Conservation (phyloP, 92 coral and sea anemone genomes). For the Palythoa heliodiscus region DNA sequence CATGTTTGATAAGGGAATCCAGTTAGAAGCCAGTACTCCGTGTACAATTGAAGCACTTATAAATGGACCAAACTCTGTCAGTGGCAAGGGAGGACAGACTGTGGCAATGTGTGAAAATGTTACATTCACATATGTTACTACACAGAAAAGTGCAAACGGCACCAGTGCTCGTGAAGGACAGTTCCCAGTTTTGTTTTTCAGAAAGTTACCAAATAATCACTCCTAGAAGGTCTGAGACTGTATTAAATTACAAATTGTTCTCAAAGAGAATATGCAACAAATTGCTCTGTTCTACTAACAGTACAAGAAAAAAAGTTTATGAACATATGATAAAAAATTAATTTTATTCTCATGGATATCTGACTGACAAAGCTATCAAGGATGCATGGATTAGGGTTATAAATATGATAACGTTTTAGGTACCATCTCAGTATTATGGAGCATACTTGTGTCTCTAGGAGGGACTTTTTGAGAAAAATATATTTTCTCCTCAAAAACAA, state of each 20-base stretch:
- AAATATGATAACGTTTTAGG: too few species aligned
- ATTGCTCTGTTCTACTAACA: too few species aligned
- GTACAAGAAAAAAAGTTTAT: too few species aligned
- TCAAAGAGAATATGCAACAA: not conserved
- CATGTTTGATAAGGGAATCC: slow-evolving; percentile 41
- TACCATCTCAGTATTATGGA: too few species aligned
- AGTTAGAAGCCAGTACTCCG: slow-evolving; percentile 37
- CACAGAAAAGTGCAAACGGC: slow-evolving; percentile 45
- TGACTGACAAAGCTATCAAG: too few species aligned
- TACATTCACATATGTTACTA: slow-evolving; percentile 37
- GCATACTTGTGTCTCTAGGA: too few species aligned
- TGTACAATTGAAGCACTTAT: slow-evolving; percentile 39
- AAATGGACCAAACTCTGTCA: slow-evolving; percentile 36
- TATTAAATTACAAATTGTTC: not conserved
- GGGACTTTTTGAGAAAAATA: too few species aligned
- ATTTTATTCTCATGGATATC: too few species aligned
- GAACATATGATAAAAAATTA: too few species aligned
- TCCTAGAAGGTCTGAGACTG: not conserved
- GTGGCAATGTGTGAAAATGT: slow-evolving; percentile 38
- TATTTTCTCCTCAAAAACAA: too few species aligned
- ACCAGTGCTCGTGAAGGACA: slow-evolving; percentile 43
- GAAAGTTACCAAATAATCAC: slow-evolving; percentile 26
- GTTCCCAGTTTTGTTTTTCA: slow-evolving; percentile 27
- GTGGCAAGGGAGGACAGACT: slow-evolving; percentile 36
- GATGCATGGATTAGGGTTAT: too few species aligned